Evolutionary conservation across 2,113 vertebrate species (phyloP).

Genomic region (Dolichallabes microphthalmus): DNA sequence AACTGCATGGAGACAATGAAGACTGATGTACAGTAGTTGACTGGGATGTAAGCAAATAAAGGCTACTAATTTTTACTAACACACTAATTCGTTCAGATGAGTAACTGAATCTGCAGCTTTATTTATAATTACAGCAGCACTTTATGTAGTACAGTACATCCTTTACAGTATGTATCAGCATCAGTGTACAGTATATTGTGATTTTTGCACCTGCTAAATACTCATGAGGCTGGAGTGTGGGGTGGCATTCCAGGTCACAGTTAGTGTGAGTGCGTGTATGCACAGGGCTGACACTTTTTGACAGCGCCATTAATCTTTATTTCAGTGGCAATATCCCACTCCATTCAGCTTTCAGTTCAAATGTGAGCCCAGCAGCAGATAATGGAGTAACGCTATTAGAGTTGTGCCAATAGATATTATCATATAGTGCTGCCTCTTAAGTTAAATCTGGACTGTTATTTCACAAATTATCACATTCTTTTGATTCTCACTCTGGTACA

Average conservation of each 20-base stretch:
- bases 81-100: no score
- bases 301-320: constrained; percentile 26
- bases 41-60: neutral
- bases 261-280: neutral
- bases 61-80: neutral
- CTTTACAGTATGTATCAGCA: neutral
- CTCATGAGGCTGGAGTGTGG: neutral
- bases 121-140: neutral
- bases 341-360: constrained; percentile 16
- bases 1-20: constrained; percentile 1
- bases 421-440: constrained; percentile 5
- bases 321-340: neutral
- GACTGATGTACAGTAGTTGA: neutral
- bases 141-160: neutral
- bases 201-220: neutral
- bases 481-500: neutral
- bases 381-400: constrained; percentile 4
- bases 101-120: neutral
- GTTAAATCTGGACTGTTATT: constrained; percentile 2
- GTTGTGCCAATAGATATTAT: constrained; percentile 17
- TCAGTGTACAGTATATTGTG: neutral
- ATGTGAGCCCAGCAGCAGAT: neutral
- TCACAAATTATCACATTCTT: constrained; percentile 4
- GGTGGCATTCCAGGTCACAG: neutral
- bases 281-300: neutral